phyloP scores from a whole-genome alignment of 2,113 vertebrate species.

The Pygoscelis adeliae region DNA sequence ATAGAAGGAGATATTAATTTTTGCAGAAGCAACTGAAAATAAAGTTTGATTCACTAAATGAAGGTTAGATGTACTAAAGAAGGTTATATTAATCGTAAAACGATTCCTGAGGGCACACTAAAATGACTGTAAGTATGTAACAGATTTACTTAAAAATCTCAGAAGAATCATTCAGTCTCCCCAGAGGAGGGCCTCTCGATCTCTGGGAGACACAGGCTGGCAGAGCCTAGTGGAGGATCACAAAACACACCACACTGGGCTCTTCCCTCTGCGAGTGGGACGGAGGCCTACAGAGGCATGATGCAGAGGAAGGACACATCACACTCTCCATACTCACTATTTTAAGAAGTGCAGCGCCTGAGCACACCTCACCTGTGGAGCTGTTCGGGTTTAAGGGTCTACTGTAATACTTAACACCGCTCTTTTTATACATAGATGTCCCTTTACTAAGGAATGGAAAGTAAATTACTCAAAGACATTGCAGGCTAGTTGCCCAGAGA shows the following conservation, averaged over 20 bases:
- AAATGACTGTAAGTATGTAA: constrained; percentile 37
- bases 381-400: neutral
- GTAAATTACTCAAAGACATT: neutral
- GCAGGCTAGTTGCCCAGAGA: neutral
- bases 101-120: constrained; percentile 24
- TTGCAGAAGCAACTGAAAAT: constrained; percentile 25
- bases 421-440: neutral
- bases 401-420: no score
- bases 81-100: constrained; percentile 34
- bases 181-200: neutral
- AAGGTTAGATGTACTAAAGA: constrained; percentile 19
- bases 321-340: neutral
- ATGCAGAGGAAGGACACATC: neutral
- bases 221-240: neutral
- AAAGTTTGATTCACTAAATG: constrained; percentile 33
- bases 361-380: neutral
- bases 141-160: constrained; percentile 45
- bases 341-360: neutral
- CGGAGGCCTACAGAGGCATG: accelerated
- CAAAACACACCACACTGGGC: neutral
- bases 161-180: neutral
- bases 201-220: neutral
- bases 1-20: neutral
- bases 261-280: neutral
- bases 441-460: neutral